Conservation (phyloP, 2,113 vertebrate species). For the Haemorhous mexicanus region DNA sequence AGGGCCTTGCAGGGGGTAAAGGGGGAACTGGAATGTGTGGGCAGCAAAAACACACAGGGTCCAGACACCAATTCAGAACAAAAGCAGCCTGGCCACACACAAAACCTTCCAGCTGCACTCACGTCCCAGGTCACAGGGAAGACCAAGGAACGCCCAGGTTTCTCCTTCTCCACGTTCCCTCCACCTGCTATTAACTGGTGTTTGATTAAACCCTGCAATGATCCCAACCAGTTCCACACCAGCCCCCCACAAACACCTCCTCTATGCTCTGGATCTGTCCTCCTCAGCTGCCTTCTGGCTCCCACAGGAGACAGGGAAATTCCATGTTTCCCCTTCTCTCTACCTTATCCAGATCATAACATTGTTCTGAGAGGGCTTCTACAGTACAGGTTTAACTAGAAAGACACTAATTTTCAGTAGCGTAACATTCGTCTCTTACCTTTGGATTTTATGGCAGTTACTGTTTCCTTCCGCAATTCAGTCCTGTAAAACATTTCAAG, state of each 20-base stretch:
- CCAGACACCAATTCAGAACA: background rate
- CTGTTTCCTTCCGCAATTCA: conserved; percentile 53
- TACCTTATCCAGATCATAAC: background rate
- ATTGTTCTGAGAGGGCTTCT: background rate
- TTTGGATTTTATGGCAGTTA: conserved; percentile 78
- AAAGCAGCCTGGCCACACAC: background rate
- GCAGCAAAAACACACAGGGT: background rate
- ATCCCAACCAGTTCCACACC: fast-evolving
- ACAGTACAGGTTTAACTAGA: background rate
- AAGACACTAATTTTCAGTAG: fast-evolving
- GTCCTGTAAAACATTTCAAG: conserved; percentile 72
- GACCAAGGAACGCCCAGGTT: fast-evolving
- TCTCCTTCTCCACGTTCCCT: background rate
- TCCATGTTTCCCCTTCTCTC: background rate
- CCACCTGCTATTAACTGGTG: fast-evolving
- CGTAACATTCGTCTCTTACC: conserved; percentile 68
- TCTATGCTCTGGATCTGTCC: background rate
- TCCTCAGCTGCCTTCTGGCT: background rate
- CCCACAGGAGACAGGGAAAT: background rate
- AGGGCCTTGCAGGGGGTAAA: background rate
- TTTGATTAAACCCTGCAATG: background rate
- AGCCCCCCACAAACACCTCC: fast-evolving
- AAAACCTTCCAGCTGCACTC: background rate
- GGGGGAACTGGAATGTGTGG: background rate
- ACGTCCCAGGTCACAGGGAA: fast-evolving